These are phyloP conservation scores for Epinephelus moara DNA, from an alignment of 2,113 vertebrate species.

Conservation along the genomic window DNA sequence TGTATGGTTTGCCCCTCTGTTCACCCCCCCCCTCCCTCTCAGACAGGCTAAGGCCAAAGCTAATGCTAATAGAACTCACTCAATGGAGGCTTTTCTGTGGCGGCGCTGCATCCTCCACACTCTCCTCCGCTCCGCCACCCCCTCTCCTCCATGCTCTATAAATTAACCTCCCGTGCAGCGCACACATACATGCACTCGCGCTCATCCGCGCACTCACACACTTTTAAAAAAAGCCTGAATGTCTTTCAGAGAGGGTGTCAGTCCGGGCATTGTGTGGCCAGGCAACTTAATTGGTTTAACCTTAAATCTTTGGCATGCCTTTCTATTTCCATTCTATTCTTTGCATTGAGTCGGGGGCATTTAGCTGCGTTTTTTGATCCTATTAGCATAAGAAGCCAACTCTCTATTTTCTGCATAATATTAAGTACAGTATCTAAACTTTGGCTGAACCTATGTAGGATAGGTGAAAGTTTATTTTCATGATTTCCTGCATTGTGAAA, in stretches of 20 bases:
- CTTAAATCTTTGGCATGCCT: slow-evolving; percentile 70
- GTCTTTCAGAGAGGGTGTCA: slow-evolving; percentile 59
- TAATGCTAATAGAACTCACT: slow-evolving; percentile 74
- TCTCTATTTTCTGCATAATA: slow-evolving; percentile 22
- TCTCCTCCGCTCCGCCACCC: neutral
- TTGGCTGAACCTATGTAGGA: slow-evolving; percentile 11
- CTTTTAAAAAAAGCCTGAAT: slow-evolving; percentile 32
- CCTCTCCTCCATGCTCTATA: slow-evolving; percentile 62
- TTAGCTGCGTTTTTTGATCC: slow-evolving; percentile 15
- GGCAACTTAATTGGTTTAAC: slow-evolving; percentile 79
- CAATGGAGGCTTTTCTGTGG: slow-evolving; percentile 65
- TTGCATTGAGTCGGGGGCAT: slow-evolving; percentile 22
- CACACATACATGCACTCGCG: slow-evolving; percentile 27
- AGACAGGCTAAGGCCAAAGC: slow-evolving; percentile 66
- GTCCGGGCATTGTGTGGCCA: slow-evolving; percentile 58
- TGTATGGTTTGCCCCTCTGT: slow-evolving; percentile 75
- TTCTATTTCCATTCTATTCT: slow-evolving; percentile 52
- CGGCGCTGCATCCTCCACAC: neutral
- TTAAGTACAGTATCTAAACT: slow-evolving; percentile 27
- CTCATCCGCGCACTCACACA: slow-evolving; percentile 19
- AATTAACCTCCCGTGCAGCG: slow-evolving; percentile 65
- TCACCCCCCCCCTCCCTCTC: slow-evolving; percentile 43
- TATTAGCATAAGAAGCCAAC: slow-evolving; percentile 31
- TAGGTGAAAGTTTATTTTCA: neutral
- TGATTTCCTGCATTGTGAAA: slow-evolving; percentile 5